Conservation (phyloP, 2,888 invertebrate genomes). For the Drosophila formosana region DNA sequence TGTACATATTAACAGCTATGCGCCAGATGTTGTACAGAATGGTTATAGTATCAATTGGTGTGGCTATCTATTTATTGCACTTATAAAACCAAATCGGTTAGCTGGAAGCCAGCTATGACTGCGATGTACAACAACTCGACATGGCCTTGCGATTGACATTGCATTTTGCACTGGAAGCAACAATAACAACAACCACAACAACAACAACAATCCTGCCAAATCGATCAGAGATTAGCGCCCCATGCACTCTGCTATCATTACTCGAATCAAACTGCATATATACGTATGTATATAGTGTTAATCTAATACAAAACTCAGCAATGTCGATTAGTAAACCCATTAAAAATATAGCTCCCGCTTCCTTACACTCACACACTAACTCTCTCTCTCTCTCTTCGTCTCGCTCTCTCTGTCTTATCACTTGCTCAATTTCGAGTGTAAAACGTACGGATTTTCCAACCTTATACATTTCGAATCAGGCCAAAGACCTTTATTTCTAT, state of each 20-base stretch:
- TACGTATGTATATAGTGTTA: conserved; percentile 14
- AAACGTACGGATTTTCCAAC: not conserved
- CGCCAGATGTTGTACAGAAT: conserved; percentile 32
- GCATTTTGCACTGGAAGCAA: conserved; percentile 10
- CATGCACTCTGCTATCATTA: conserved; percentile 14
- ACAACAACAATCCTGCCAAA: conserved; percentile 6
- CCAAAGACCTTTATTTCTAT: conserved; percentile 7
- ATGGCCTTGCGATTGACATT: conserved; percentile 45
- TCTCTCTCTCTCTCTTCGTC: not conserved
- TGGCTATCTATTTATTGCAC: conserved; percentile 32
- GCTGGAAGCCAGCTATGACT: conserved; percentile 6
- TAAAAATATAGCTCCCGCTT: conserved; percentile 16
- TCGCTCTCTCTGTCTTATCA: conserved; percentile 20
- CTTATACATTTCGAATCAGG: not conserved
- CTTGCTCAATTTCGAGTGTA: not conserved
- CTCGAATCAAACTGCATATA: conserved; percentile 22
- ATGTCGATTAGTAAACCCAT: conserved; percentile 21
- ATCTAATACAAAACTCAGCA: conserved; percentile 15
- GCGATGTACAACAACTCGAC: conserved; percentile 12
- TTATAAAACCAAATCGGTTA: conserved; percentile 14
- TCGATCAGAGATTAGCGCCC: conserved; percentile 19
- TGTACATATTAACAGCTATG: not conserved
- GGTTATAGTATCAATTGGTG: conserved; percentile 4
- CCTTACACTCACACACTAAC: not conserved
- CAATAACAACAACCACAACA: not conserved